phyloP scores from a whole-genome alignment of 1,140 invertebrate genomes.

The Galendromus occidentalis region DNA sequence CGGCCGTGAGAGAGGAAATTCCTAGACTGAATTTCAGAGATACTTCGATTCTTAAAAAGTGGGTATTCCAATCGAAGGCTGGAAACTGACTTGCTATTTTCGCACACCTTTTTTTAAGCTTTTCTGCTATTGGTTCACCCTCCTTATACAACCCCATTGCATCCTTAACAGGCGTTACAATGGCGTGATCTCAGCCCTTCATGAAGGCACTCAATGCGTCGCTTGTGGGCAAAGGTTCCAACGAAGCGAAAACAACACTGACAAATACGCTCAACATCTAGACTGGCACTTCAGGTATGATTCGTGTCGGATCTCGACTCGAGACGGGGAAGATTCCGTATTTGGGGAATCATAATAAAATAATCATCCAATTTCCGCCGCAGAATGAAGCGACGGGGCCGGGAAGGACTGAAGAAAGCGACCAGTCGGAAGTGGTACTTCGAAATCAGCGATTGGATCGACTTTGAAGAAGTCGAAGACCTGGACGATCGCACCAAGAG shows the following conservation, averaged over 20 bases:
- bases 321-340: too few species aligned
- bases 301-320: too few species aligned
- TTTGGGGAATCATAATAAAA: too few species aligned
- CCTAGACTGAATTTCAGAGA: not conserved
- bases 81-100: not conserved
- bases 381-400: constrained; percentile 64
- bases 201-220: constrained; percentile 76
- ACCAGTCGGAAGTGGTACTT: constrained; percentile 67
- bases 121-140: not conserved
- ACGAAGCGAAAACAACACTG: constrained; percentile 29
- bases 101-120: not conserved
- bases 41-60: not conserved
- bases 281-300: constrained; percentile 76
- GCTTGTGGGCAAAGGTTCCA: constrained; percentile 81
- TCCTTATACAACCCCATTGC: not conserved
- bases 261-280: constrained; percentile 66
- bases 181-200: constrained; percentile 44
- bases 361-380: too few species aligned
- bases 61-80: not conserved
- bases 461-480: constrained; percentile 83
- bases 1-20: not conserved
- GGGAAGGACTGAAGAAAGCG: constrained; percentile 57
- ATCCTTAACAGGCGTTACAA: constrained; percentile 34
- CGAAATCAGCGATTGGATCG: constrained; percentile 56
- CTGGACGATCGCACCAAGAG: constrained; percentile 58